A percentile compares a stretch with the other conserved stretches of the same genome.
Evolutionary conservation across 2,888 invertebrate species (phyloP).

Genomic region (Busseola fusca): DNA sequence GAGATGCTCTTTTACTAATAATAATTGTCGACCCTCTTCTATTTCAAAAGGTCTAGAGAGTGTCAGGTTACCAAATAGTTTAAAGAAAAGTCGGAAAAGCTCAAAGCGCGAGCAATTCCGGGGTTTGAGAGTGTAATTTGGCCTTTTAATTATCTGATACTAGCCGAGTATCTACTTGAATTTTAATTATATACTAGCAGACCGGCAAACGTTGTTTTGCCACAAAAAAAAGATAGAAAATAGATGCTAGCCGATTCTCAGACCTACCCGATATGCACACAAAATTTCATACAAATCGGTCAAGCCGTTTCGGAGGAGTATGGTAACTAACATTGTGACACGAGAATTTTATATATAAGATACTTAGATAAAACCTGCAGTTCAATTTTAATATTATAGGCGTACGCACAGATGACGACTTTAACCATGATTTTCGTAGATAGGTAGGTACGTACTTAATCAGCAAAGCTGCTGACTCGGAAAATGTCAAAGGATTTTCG

Average conservation of each 20-base stretch:
- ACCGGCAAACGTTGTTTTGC: too few species aligned
- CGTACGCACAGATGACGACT: not conserved
- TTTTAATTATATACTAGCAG: not conserved
- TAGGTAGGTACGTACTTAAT: slow-evolving; percentile 1
- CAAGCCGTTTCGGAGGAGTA: too few species aligned
- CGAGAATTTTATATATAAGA: too few species aligned
- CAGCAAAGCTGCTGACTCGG: not conserved
- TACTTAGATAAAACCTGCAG: not conserved
- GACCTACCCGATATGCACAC: too few species aligned
- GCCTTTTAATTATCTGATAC: slow-evolving; percentile 17
- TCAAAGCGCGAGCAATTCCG: slow-evolving; percentile 9
- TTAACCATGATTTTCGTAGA: not conserved
- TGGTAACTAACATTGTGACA: too few species aligned
- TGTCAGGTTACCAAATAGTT: slow-evolving; percentile 17
- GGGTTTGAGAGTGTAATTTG: slow-evolving; percentile 18
- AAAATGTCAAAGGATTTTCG: not conserved
- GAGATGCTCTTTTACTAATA: slow-evolving; percentile 2
- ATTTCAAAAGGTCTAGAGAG: slow-evolving; percentile 30
- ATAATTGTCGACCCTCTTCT: slow-evolving; percentile 5
- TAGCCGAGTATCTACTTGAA: not conserved
- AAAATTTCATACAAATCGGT: too few species aligned
- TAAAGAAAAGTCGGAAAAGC: slow-evolving; percentile 15
- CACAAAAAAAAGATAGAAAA: too few species aligned
- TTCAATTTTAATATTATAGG: not conserved
- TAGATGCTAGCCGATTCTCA: too few species aligned